Percentiles rank a stretch among this genome's conserved stretches.
phyloP scores from a whole-genome alignment of 2,888 invertebrate species.

The Plusia festucae region DNA sequence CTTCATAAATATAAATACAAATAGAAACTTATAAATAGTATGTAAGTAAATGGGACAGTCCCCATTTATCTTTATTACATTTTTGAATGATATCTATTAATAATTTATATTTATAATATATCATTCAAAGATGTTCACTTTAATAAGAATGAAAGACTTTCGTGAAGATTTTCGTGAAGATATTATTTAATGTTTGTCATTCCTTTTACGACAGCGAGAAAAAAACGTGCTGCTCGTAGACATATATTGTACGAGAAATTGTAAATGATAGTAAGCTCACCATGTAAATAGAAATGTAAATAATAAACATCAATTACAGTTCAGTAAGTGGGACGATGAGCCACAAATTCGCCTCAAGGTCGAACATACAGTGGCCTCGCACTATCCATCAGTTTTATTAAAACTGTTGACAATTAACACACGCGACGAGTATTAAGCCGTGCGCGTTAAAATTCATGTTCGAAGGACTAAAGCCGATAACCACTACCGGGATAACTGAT shows the following conservation, averaged over 20 bases:
- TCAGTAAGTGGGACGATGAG: conserved; percentile 60
- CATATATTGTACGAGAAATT: not conserved
- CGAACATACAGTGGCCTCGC: conserved; percentile 52
- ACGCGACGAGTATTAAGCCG: not conserved
- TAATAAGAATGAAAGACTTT: too few species aligned
- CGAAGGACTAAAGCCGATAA: not conserved
- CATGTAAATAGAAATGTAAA: conserved; percentile 19
- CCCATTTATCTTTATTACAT: too few species aligned
- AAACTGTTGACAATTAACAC: conserved; percentile 38
- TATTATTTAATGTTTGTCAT: not conserved
- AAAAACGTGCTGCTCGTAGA: not conserved
- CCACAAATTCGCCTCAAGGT: conserved; percentile 65
- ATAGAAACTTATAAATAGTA: not conserved
- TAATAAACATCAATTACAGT: conserved; percentile 46
- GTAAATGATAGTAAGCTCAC: conserved; percentile 1
- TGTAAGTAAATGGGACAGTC: too few species aligned
- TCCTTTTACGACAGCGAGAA: not conserved
- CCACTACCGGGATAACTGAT: not conserved
- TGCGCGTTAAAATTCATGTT: not conserved
- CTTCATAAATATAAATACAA: not conserved
- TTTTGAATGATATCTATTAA: too few species aligned
- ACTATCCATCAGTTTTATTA: conserved; percentile 45
- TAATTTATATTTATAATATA: too few species aligned
- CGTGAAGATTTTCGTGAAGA: too few species aligned
- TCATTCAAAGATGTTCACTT: too few species aligned